Conservation (phyloP, 2,888 invertebrate genomes). For the Epinotia brunnichana region DNA sequence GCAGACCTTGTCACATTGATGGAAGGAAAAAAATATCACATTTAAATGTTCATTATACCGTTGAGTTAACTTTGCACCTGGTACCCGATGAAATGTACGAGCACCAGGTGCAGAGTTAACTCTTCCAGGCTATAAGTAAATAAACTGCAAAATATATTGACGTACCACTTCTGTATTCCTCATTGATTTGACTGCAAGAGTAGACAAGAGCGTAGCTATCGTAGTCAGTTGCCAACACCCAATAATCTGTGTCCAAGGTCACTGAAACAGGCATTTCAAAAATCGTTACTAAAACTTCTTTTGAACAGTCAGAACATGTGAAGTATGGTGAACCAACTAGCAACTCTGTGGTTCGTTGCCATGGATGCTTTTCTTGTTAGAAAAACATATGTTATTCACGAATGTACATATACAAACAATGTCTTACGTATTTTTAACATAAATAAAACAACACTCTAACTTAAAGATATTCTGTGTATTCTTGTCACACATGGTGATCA, state of each 20-base stretch:
- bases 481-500: too few relatives aligned
- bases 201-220: slow-evolving; percentile 76
- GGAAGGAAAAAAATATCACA: background rate
- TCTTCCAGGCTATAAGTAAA: background rate
- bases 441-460: too few relatives aligned
- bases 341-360: too few relatives aligned
- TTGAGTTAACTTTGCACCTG: too few relatives aligned
- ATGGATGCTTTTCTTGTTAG: too few relatives aligned
- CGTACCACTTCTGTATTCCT: slow-evolving; percentile 45
- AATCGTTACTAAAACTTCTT: background rate
- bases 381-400: too few relatives aligned
- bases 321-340: too few relatives aligned
- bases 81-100: too few relatives aligned
- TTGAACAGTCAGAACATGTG: too few relatives aligned
- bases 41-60: background rate
- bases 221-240: slow-evolving; percentile 85
- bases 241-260: slow-evolving; percentile 50
- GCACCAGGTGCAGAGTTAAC: background rate
- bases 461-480: too few relatives aligned
- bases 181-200: slow-evolving; percentile 42
- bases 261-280: slow-evolving; percentile 38
- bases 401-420: too few relatives aligned
- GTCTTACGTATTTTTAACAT: too few relatives aligned
- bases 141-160: background rate
- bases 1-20: background rate